Conservation (phyloP, 2,888 invertebrate species). For the Anagyrus pseudococci region DNA sequence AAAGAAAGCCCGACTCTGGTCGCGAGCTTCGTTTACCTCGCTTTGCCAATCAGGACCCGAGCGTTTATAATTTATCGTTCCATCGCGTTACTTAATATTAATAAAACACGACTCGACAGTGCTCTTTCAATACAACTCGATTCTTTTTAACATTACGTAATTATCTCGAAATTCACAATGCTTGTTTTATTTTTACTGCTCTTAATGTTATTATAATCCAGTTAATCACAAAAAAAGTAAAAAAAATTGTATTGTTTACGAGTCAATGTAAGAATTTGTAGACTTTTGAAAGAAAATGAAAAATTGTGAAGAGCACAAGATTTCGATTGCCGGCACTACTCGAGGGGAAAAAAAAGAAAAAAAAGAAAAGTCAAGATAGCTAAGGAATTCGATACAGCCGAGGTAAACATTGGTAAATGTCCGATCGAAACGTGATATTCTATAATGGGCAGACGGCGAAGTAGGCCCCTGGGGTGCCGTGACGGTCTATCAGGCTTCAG, state of each 20-base stretch:
- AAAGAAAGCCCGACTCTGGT: neutral
- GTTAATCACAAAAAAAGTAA: too few species aligned
- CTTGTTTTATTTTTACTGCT: too few species aligned
- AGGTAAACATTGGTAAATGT: slow-evolving; percentile 52
- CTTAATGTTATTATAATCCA: too few species aligned
- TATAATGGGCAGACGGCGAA: slow-evolving; percentile 49
- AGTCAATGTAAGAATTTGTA: too few species aligned
- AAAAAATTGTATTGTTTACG: too few species aligned
- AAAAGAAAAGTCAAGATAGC: slow-evolving; percentile 2
- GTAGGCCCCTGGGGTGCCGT: slow-evolving; percentile 56
- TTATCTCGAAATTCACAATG: too few species aligned
- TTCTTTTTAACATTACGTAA: too few species aligned
- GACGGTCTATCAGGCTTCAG: slow-evolving; percentile 47
- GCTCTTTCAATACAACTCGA: too few species aligned
- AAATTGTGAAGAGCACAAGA: neutral
- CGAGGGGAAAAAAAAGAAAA: neutral
- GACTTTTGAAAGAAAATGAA: too few species aligned
- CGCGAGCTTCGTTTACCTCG: neutral
- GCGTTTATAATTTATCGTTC: too few species aligned
- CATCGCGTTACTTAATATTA: too few species aligned
- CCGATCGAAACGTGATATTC: slow-evolving; percentile 57
- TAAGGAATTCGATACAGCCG: slow-evolving; percentile 46
- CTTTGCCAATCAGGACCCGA: slow-evolving; percentile 10
- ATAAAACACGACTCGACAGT: too few species aligned
- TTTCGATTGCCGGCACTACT: neutral